Base-by-base conservation (phyloP, 2,888 invertebrate genomes). In the Morpho helenor region DNA sequence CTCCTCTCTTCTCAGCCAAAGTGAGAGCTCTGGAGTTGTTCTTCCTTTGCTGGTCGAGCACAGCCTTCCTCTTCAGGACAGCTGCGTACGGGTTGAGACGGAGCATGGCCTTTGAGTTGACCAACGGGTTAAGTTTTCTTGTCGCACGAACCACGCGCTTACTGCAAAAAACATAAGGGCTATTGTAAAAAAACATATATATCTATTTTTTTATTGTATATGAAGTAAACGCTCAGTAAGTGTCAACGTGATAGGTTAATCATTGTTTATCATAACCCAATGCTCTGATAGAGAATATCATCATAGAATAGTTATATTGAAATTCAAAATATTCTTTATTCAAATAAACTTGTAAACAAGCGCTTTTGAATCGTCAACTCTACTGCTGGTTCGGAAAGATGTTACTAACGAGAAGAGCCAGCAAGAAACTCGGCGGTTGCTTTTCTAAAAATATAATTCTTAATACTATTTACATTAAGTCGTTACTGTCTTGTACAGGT, bases 51-150 rank as follows among this genome's bases (percentile, higher is more conserved):
- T 94, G 92, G 45, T 94, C 93, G 57, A 97, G 87, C 54, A 96
- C 92, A 0, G 98, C 96, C 71, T 95, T 94, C 76, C 98, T 94
- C 86, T 96, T 96, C 70, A 96, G 87, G 49, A 98, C 99, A 65
- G 96, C 96, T 1, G 98, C 95, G 84, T 96, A 99, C 3, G 99
- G 99, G 85, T 99, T 99, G 69, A 99, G 92, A 74, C 95, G 93
- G 73, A 96, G 87, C 95, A 99, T 94, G 2, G 98, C 97, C 68
- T 94, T 93, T 42, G 94, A 93, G 90, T 99, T 99, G 81, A 93
- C 95, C 85, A 99, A 90, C 65, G 99, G 99, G 91, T 99, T 99
- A 73, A 98, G 93, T 88, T 99, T 99, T 82, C 97, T 94, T n/a
- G 95, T 94, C 50, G 95, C 91, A 72, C 96, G 94, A 68, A 94